These are phyloP conservation scores for Limanda limanda DNA, from an alignment of 2,113 vertebrate genomes.

Conservation along the genomic window DNA sequence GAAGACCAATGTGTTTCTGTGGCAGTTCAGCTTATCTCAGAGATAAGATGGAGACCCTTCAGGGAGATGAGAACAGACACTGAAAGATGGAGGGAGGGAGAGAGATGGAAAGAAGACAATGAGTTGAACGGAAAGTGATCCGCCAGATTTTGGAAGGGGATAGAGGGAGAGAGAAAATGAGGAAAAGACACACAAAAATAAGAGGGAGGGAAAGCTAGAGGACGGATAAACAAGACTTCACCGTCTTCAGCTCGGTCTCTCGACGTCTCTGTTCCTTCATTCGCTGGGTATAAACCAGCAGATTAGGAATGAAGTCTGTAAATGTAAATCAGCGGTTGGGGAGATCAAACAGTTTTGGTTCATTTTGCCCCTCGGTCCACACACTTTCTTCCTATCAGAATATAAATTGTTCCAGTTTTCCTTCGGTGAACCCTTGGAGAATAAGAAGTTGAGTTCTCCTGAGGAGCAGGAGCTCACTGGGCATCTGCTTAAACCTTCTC, in stretches of 20 bases:
- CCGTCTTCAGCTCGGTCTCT: constrained; percentile 26
- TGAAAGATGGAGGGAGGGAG: constrained; percentile 41
- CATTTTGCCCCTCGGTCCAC: constrained; percentile 72
- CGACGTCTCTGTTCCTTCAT: constrained; percentile 50
- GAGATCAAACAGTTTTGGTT: constrained; percentile 78
- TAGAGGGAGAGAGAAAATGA: constrained; percentile 13
- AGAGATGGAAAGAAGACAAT: constrained; percentile 35
- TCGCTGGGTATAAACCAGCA: constrained; percentile 73
- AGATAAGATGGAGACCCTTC: constrained; percentile 69
- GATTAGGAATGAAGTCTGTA: constrained; percentile 68
- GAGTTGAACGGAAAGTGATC: constrained; percentile 37
- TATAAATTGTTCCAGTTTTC: constrained; percentile 66
- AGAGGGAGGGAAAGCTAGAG: constrained; percentile 11
- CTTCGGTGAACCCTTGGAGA: constrained; percentile 69
- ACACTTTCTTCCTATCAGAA: constrained; percentile 73
- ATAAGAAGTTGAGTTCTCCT: constrained; percentile 61
- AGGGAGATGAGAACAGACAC: constrained; percentile 66
- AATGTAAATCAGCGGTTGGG: constrained; percentile 78
- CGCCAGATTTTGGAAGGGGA: constrained; percentile 39
- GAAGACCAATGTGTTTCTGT: constrained; percentile 62
- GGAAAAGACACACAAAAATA: constrained; percentile 18
- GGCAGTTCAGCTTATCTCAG: constrained; percentile 60
- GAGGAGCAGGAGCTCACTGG: constrained; percentile 41
- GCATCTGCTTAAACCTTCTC: constrained; percentile 54
- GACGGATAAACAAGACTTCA: constrained; percentile 7